Evolutionary conservation across 1,140 invertebrate species (phyloP).

Genomic region (Hycleus phaleratus): DNA sequence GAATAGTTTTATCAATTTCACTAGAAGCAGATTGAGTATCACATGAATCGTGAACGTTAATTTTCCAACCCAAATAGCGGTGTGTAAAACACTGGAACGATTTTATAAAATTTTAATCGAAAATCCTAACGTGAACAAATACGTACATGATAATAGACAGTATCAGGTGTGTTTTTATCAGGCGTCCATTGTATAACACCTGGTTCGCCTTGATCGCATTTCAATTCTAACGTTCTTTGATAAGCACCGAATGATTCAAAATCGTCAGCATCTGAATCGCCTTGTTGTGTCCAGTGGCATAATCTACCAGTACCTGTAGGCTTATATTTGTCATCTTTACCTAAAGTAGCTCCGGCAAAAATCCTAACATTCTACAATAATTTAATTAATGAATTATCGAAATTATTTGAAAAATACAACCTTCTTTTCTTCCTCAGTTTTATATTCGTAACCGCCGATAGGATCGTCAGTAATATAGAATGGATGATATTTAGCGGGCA

Average conservation of each 20-base stretch:
- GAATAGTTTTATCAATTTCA: conserved; percentile 46
- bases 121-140: background rate
- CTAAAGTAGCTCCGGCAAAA: conserved; percentile 67
- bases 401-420: conserved; percentile 40
- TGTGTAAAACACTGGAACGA: conserved; percentile 76
- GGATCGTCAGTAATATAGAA: conserved; percentile 93
- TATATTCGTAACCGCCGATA: conserved; percentile 81
- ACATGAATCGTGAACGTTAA: conserved; percentile 80
- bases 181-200: conserved; percentile 83
- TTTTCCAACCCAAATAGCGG: conserved; percentile 90
- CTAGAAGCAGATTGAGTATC: conserved; percentile 50
- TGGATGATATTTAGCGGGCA: conserved; percentile 81
- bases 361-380: conserved; percentile 62
- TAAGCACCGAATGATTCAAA: conserved; percentile 82
- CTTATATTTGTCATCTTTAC: conserved; percentile 54
- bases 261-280: conserved; percentile 63
- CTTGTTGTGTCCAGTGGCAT: conserved; percentile 79
- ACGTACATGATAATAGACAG: conserved; percentile 83
- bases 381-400: background rate
- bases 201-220: conserved; percentile 76
- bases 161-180: conserved; percentile 77
- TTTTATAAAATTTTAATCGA: background rate
- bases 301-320: conserved; percentile 71
- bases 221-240: conserved; percentile 71
- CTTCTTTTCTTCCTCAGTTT: conserved; percentile 72